phyloP scores from a whole-genome alignment of 1,140 invertebrate species.

The Pseudomyrmex cubaensis region DNA sequence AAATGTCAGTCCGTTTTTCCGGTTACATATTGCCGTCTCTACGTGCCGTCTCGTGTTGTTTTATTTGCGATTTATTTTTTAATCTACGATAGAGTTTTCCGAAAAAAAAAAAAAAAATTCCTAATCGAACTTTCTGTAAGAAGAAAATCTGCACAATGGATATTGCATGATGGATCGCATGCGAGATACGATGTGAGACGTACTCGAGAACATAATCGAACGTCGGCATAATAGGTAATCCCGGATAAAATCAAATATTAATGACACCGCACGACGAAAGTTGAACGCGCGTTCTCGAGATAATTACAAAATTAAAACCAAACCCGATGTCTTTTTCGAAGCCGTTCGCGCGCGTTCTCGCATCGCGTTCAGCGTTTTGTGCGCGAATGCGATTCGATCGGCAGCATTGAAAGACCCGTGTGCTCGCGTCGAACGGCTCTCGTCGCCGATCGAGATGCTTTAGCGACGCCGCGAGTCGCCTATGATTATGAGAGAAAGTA shows the following conservation, averaged over 20 bases:
- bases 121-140: background rate
- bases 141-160: conserved; percentile 16
- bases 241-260: conserved; percentile 8
- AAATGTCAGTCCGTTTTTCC: too few species aligned
- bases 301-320: too few species aligned
- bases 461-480: conserved; percentile 41
- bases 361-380: too few species aligned
- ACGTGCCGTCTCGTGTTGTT: background rate
- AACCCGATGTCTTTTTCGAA: too few species aligned
- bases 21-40: too few species aligned
- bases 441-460: conserved; percentile 64
- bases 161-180: background rate
- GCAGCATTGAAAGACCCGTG: too few species aligned
- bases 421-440: conserved; percentile 38
- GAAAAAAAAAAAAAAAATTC: background rate
- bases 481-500: conserved; percentile 68
- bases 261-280: background rate
- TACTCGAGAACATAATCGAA: conserved; percentile 25
- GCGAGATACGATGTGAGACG: background rate
- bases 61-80: background rate
- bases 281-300: too few species aligned
- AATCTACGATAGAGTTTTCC: background rate
- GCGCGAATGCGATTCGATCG: too few species aligned
- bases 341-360: too few species aligned
- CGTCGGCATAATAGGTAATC: conserved; percentile 34